phyloP scores from a whole-genome alignment of 2,113 vertebrate species.

The Salvelinus namaycush region DNA sequence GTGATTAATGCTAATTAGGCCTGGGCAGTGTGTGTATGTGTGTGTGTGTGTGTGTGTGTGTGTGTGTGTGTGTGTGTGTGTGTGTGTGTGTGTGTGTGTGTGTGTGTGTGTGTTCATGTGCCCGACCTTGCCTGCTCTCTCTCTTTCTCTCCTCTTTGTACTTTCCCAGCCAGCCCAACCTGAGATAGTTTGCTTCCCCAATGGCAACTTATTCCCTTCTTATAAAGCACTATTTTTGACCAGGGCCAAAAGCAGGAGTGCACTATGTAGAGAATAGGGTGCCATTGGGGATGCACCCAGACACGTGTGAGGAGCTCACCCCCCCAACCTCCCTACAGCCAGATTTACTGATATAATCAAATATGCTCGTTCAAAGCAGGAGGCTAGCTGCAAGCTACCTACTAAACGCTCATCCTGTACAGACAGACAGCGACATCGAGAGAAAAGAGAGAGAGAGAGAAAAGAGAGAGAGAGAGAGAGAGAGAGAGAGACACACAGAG shows the following conservation, averaged over 20 bases:
- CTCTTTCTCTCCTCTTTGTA: not conserved
- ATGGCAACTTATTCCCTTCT: too few species aligned
- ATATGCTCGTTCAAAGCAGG: constrained; percentile 30
- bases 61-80: too few species aligned
- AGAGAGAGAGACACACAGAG: constrained; percentile 17
- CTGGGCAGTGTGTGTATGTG: constrained; percentile 27
- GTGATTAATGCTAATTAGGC: constrained; percentile 69
- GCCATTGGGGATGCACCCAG: not conserved
- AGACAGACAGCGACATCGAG: not conserved
- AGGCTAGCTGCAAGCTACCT: not conserved
- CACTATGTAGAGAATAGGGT: too few species aligned
- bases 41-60: too few species aligned
- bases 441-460: too few species aligned
- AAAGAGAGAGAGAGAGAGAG: not conserved
- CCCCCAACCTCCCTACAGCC: not conserved
- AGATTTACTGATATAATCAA: constrained; percentile 29
- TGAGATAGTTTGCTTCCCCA: not conserved
- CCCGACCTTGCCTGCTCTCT: constrained; percentile 40
- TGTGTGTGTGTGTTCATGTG: constrained; percentile 8
- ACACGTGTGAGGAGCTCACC: constrained; percentile 12
- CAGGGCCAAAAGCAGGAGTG: too few species aligned
- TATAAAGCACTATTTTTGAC: too few species aligned
- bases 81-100: constrained; percentile 26
- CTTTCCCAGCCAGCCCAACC: constrained; percentile 6
- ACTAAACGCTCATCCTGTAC: constrained; percentile 11